A percentile compares a stretch with the other conserved stretches of the same genome.
These are phyloP conservation scores for Lordiphosa andalusiaca DNA, from an alignment of 2,888 invertebrate species.

Conservation along the genomic window DNA sequence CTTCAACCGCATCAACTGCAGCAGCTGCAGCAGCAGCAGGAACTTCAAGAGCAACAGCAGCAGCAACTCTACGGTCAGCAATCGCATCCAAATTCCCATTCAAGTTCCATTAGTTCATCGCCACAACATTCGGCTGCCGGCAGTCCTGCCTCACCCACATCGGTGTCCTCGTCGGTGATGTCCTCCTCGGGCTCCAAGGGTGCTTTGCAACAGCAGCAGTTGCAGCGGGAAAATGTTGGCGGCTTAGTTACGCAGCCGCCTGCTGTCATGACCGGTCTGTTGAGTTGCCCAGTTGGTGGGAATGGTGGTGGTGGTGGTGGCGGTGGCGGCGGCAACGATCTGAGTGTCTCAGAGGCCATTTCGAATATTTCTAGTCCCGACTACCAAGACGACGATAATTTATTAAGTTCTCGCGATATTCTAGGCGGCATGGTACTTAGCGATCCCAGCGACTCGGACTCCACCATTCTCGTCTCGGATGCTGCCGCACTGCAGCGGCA, in stretches of 20 bases:
- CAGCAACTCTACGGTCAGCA: constrained; percentile 68
- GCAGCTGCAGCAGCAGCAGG: constrained; percentile 79
- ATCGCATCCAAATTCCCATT: constrained; percentile 80
- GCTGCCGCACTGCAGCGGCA: constrained; percentile 80
- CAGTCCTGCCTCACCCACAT: constrained; percentile 90
- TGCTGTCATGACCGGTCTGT: constrained; percentile 70
- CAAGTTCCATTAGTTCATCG: constrained; percentile 81
- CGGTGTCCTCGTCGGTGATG: constrained; percentile 93
- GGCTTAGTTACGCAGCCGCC: constrained; percentile 48
- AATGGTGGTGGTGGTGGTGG: constrained; percentile 49
- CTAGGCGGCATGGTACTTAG: constrained; percentile 91
- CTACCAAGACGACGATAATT: constrained; percentile 92
- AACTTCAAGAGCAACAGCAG: constrained; percentile 40
- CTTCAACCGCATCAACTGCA: constrained; percentile 77
- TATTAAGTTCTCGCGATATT: constrained; percentile 87
- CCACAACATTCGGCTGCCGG: constrained; percentile 83
- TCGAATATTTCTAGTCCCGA: constrained; percentile 95
- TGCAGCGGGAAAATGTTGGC: constrained; percentile 45
- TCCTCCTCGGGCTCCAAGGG: constrained; percentile 88
- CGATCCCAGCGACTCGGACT: constrained; percentile 94
- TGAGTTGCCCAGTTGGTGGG: constrained; percentile 71
- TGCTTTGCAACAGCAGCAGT: constrained; percentile 74
- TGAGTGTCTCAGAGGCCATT: constrained; percentile 91
- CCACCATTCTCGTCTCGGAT: constrained; percentile 91
- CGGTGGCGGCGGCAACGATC: constrained; percentile 83